A percentile compares a stretch with the other conserved stretches of the same genome.
Conservation (phyloP, 2,797 vertebrate species). For the Pseudopleuronectes americanus region DNA sequence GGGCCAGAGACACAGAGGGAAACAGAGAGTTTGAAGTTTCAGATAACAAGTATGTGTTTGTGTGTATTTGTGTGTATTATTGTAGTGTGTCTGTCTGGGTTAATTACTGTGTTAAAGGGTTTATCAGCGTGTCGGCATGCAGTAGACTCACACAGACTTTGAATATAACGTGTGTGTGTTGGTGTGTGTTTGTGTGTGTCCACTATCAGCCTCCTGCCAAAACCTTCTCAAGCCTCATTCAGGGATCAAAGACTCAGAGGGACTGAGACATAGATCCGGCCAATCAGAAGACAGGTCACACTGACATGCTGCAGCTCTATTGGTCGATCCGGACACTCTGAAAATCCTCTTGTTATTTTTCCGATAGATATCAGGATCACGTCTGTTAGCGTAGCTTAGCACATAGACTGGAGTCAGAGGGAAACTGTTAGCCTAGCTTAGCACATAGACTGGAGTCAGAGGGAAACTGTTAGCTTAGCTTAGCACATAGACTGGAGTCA, state of each 20-base stretch:
- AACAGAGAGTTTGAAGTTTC: conserved; percentile 45
- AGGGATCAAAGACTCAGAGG: conserved; percentile 32
- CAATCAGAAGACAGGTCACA: conserved; percentile 58
- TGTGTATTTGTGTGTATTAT: conserved; percentile 1
- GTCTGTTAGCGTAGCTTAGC: conserved; percentile 22
- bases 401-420: too few relatives aligned
- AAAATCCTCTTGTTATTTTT: conserved; percentile 6
- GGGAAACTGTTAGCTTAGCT: too few relatives aligned
- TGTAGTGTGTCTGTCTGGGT: conserved; percentile 34
- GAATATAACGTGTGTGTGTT: conserved; percentile 48
- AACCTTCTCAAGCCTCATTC: conserved; percentile 51
- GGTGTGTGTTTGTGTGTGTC: conserved; percentile 8
- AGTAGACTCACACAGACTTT: conserved; percentile 59
- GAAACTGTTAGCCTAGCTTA: too few relatives aligned
- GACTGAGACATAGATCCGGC: conserved; percentile 20
- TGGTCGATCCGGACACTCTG: conserved; percentile 11
- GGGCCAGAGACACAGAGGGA: not conserved
- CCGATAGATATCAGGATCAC: conserved; percentile 6
- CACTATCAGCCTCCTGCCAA: conserved; percentile 53
- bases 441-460: too few relatives aligned
- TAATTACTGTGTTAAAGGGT: conserved; percentile 66
- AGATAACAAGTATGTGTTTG: conserved; percentile 26
- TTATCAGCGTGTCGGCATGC: conserved; percentile 70
- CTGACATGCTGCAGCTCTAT: conserved; percentile 31
- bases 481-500: too few relatives aligned